Base-by-base conservation (phyloP, 2,888 invertebrate species). In the Athalia rosae region DNA sequence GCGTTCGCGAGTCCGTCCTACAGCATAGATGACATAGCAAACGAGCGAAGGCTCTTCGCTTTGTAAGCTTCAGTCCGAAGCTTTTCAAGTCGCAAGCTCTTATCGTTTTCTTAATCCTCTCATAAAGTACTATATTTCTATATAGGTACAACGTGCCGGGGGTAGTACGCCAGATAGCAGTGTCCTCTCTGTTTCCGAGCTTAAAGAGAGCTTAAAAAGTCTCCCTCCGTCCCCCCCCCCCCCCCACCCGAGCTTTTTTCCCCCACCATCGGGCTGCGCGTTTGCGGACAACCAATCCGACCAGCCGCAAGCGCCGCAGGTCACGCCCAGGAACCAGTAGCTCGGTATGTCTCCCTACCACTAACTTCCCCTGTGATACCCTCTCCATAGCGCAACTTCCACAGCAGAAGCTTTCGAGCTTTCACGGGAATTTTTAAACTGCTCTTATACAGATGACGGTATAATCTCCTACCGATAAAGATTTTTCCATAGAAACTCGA, bases 391-490 rank as follows among this genome's bases (percentile, higher is more conserved):
- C 28, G 15, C 9, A 61, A 62, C 74, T 74, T 74, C n/a, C 59
- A 61, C 28, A 48, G 74, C 83, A 81, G 85, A 84, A 84, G 87
- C 87, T 87, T 88, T 84, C 83, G 83, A 84, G 86, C 87, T 87
- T 88, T 88, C 84, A 87, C 84, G 85, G 9, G 85, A 85, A 87
- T 89, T 89, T 89, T 89, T 86, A 83, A 87, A 87, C 86, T 87
- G 85, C 86, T 85, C 83, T 82, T 83, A 83, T 71, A 84, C 85
- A 87, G 87, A 87, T 88, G 87, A 89, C 87, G 86, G 84, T 85
- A 87, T 89, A 89, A 89, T 89, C 88, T 87, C 84, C 86, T 87
- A 87, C 87, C 87, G 87, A 89, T 88, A 86, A 88, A 87, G 85
- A 84, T 84, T 83, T 62, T 76, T 45, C 63, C 9, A 64, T 76